These are phyloP conservation scores for Caenorhabditis japonica DNA, from an alignment of 2,888 invertebrate species.

Conservation along the genomic window DNA sequence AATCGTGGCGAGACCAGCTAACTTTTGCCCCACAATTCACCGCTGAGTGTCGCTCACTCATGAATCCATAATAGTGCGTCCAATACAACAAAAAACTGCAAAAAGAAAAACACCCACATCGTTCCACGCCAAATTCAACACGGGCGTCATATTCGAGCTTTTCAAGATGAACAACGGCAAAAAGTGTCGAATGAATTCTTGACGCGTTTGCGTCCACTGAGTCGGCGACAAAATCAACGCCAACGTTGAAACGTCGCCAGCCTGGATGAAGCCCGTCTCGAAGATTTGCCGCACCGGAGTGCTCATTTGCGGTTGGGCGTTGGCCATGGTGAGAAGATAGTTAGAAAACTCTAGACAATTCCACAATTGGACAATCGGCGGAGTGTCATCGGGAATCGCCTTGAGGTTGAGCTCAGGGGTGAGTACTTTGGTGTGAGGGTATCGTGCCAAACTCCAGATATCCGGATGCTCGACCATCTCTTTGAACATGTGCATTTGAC, in stretches of 20 bases:
- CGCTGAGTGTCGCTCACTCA: too few relatives aligned
- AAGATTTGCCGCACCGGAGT: conserved; percentile 83
- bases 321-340: conserved; percentile 87
- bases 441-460: conserved; percentile 92
- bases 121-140: conserved; percentile 93
- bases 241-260: conserved; percentile 92
- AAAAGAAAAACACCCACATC: conserved; percentile 23
- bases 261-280: conserved; percentile 77
- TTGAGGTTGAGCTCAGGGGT: conserved; percentile 87
- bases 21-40: too few relatives aligned
- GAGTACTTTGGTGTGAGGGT: conserved; percentile 88
- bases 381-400: conserved; percentile 89
- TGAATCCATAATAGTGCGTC: too few relatives aligned
- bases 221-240: conserved; percentile 86
- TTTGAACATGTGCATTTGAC: conserved; percentile 86
- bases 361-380: conserved; percentile 76
- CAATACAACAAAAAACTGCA: too few relatives aligned
- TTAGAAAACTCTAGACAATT: conserved; percentile 92
- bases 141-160: conserved; percentile 95
- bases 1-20: too few relatives aligned
- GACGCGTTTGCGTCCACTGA: conserved; percentile 77
- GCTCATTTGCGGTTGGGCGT: conserved; percentile 85
- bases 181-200: conserved; percentile 15
- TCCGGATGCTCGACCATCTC: conserved; percentile 91
- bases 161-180: conserved; percentile 82